A percentile compares a stretch with the other conserved stretches of the same genome.
phyloP scores from a whole-genome alignment of 2,797 vertebrate genomes.

The Hirundo rustica region DNA sequence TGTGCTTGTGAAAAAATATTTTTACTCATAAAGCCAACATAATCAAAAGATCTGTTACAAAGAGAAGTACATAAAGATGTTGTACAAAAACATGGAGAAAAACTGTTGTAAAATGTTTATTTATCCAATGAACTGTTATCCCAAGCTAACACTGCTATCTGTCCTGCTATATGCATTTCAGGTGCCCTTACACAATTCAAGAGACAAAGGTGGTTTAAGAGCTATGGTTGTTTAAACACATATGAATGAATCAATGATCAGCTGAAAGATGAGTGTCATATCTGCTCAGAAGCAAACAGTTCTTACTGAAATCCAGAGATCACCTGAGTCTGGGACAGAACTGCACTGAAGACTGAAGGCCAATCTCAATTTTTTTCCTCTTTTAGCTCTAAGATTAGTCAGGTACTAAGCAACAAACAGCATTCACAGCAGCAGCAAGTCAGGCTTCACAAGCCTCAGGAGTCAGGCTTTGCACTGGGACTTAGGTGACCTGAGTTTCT shows the following conservation, averaged over 20 bases:
- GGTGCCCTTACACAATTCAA: neutral
- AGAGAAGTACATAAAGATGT: neutral
- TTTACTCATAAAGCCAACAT: neutral
- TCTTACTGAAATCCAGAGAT: neutral
- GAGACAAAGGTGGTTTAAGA: neutral
- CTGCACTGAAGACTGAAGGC: neutral
- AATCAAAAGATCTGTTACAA: neutral
- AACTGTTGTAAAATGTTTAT: neutral
- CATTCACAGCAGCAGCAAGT: neutral
- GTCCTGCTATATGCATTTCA: neutral
- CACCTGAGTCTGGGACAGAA: neutral
- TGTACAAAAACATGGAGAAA: neutral
- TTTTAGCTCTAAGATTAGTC: neutral
- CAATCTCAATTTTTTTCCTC: neutral
- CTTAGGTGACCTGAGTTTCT: neutral
- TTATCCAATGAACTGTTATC: neutral
- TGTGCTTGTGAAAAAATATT: neutral
- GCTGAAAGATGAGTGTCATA: rapidly evolving
- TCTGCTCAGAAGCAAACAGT: neutral
- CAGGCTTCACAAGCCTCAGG: neutral
- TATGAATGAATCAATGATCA: neutral
- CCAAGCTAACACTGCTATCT: neutral
- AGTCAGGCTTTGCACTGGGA: neutral
- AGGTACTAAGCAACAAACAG: neutral
- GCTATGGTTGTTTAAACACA: neutral